Conservation (phyloP, 2,888 invertebrate genomes). For the Eupithecia abbreviata region DNA sequence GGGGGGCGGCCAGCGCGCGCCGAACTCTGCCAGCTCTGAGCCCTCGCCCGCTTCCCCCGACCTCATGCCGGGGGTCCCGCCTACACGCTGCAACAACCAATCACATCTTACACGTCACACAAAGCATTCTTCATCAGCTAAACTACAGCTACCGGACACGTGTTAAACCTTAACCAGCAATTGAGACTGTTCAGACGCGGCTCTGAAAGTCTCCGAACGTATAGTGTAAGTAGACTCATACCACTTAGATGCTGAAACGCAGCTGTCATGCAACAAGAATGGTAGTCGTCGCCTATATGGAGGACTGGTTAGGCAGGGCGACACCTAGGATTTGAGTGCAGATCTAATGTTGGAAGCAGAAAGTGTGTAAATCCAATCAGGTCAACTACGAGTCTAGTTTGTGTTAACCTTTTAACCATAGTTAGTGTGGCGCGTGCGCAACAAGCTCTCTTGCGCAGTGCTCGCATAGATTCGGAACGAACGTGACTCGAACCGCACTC, state of each 20-base stretch:
- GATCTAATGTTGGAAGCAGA: not conserved
- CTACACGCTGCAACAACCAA: constrained; percentile 57
- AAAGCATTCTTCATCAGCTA: not conserved
- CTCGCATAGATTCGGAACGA: too few species aligned
- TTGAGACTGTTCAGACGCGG: not conserved
- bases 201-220: not conserved
- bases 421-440: too few species aligned
- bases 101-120: constrained; percentile 18
- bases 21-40: constrained; percentile 82
- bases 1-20: constrained; percentile 83
- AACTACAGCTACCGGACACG: too few species aligned
- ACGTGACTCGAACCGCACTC: too few species aligned
- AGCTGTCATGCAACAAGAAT: not conserved
- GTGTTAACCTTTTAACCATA: too few species aligned
- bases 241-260: too few species aligned
- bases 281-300: not conserved
- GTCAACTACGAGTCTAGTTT: too few species aligned
- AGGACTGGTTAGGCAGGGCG: not conserved
- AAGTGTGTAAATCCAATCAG: not conserved
- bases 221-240: too few species aligned
- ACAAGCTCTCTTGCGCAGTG: not conserved
- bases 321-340: not conserved
- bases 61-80: constrained; percentile 83
- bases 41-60: constrained; percentile 84
- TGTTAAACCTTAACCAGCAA: not conserved